These are phyloP conservation scores for Chloroceryle amazona DNA, from an alignment of 2,797 vertebrate genomes.

Conservation along the genomic window DNA sequence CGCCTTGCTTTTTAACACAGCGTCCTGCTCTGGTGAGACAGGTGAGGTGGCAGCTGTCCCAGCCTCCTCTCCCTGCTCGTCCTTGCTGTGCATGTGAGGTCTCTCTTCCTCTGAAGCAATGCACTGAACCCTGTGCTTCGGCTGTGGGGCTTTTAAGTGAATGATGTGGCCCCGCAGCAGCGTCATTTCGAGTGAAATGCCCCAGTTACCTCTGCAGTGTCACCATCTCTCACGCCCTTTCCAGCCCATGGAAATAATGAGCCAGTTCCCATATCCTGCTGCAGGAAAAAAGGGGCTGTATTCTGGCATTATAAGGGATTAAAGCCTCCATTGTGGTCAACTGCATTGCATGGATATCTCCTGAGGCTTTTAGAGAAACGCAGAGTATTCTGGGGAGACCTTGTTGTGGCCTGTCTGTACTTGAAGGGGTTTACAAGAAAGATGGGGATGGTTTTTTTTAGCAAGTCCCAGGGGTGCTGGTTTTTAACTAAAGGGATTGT, in stretches of 20 bases:
- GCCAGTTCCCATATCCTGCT: neutral
- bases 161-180: neutral
- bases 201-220: neutral
- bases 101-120: fast-evolving
- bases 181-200: fast-evolving
- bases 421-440: neutral
- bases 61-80: neutral
- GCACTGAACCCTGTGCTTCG: neutral
- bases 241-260: fast-evolving
- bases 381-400: neutral
- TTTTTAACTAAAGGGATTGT: neutral
- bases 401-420: neutral
- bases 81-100: fast-evolving
- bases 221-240: neutral
- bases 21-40: neutral
- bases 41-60: neutral
- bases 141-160: neutral
- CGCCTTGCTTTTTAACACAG: neutral
- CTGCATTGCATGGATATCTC: neutral
- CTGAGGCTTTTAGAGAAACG: neutral
- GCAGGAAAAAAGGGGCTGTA: neutral
- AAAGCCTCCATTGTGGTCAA: neutral
- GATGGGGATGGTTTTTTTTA: neutral
- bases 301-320: neutral
- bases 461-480: neutral